Base-by-base conservation (phyloP, 2,888 invertebrate species). In the Acanthosepion pharaonis region DNA sequence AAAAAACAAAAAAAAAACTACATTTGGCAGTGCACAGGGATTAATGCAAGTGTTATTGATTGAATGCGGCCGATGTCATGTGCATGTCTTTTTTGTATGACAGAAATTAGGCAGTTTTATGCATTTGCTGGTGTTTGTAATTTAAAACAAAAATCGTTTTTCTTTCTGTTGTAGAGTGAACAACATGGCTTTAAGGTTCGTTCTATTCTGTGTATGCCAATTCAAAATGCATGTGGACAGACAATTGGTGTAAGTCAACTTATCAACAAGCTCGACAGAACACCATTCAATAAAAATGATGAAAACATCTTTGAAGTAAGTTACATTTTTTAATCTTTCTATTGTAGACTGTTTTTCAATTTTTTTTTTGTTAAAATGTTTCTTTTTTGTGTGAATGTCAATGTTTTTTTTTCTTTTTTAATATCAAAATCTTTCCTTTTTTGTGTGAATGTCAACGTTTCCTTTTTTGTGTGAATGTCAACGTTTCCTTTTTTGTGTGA, bases 141-240 rank as follows among this genome's bases (percentile, higher is more conserved):
- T 78, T 78, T n/a, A 15, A n/a, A 78, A 15, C 15, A n/a, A 15
- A 78, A 59, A 20, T 23, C n/a, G 33, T 78, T 78, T 78, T 33
- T 91, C 55, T 94, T 94, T 93, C 92, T 18, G 49, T 95, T 95
- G 9, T 95, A 97, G 97, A 97, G 97, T 93, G 98, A 98, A 92
- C 98, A 98, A 94, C 98, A 98, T 91, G 98, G 98, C 95, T 99
- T 99, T 98, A 98, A 98, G 96, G 99, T 99, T 98, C 98, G 98
- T 97, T 98, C 98, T 95, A 98, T 99, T 96, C 98, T 99, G 59
- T 99, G 99, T 97, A 99, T 99, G 99, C 99, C 99, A 94, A 99
- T 99, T 97, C 99, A 99, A 98, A 99, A 99, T 97, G 99, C 99
- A 1, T 98, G 98, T 95, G 98, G 98, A 94, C 98, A 98, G 97